Evolutionary conservation across 2,113 vertebrate genomes (phyloP), one percentile per base, ranked within the genome.

Genomic region (Oncorhynchus keta): DNA sequence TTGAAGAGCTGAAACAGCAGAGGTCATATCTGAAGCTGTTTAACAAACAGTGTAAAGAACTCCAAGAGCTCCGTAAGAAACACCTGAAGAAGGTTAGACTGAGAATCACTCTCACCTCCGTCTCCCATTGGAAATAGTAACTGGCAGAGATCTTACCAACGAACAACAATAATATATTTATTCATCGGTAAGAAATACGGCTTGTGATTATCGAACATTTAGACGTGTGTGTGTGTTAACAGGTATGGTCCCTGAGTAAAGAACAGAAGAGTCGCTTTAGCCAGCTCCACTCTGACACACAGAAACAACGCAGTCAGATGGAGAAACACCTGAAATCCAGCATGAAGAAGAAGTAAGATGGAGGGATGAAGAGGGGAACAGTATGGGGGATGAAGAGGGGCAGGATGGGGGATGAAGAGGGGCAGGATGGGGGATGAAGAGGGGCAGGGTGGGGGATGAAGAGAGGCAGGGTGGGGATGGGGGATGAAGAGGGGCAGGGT

Each of bases 61-160:
- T 96, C 30, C 93, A 94, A 76, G 95, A 97, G 70, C 84, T 97
- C 57, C 87, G 70, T 1, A 95, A 94, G 86, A 97, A 96, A 71
- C 94, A 97, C 69, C 85, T 92, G 6, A 94, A 94, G 79, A 95
- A 95, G 89, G 93, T 94, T 18, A 30, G 48, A 12, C 49, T 14
- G 13, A 24, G 18, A 48, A 16, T 35, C 74, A 39, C 39, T 39
- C 8, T 9, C 39, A 11, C 39, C 8, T 11, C 39, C 9, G 8
- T 45, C 39, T 45, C 39, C 2, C 39, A 45, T 45, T 2, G 8
- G 39, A 11, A 45, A 45, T 11, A 45, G 8, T 45, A 45, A 45
- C 39, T 45, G 2, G 39, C 39, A 45, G 39, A 11, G 39, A 45
- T 45, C 39, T 45, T 45, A 45, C 39, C 39, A 11, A 45, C 2